A percentile compares a stretch with the other conserved stretches of the same genome.
Evolutionary conservation across 2,797 vertebrate species (phyloP).

Genomic region (Gallinago stenura): DNA sequence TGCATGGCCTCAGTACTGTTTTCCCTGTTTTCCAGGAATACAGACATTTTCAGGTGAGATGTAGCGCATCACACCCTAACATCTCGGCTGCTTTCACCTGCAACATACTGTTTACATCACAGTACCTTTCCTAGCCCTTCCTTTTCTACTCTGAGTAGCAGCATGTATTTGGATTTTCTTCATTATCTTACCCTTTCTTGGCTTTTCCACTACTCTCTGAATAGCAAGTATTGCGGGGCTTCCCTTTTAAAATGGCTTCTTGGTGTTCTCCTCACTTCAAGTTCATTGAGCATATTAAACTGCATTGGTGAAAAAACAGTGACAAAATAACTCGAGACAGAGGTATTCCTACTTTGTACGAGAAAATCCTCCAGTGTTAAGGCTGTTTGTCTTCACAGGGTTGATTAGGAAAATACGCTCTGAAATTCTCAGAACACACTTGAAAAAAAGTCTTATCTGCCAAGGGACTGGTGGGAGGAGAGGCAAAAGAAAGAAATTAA

Average conservation of each 20-base stretch:
- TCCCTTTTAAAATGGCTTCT: conserved; percentile 41
- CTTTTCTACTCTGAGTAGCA: background rate
- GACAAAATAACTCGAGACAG: conserved; percentile 8
- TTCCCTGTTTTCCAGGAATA: background rate
- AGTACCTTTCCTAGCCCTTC: background rate
- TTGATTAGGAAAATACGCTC: background rate
- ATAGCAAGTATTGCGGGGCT: conserved; percentile 13
- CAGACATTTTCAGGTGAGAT: background rate
- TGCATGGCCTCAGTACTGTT: background rate
- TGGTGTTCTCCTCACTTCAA: conserved; percentile 11
- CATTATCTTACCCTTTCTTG: background rate
- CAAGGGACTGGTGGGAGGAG: background rate
- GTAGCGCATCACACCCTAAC: background rate
- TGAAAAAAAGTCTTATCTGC: conserved; percentile 46
- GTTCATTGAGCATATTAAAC: background rate
- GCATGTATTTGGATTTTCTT: background rate
- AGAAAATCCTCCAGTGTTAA: background rate
- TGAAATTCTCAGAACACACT: conserved; percentile 20
- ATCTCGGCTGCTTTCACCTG: background rate
- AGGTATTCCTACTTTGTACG: background rate
- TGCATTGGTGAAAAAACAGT: background rate
- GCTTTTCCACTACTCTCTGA: background rate
- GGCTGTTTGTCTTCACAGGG: background rate
- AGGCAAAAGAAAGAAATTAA: conserved; percentile 39
- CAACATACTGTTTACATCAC: background rate